These are phyloP conservation scores for Zoanthus solanderi DNA, from an alignment of 92 coral and sea anemone species.

Conservation along the genomic window DNA sequence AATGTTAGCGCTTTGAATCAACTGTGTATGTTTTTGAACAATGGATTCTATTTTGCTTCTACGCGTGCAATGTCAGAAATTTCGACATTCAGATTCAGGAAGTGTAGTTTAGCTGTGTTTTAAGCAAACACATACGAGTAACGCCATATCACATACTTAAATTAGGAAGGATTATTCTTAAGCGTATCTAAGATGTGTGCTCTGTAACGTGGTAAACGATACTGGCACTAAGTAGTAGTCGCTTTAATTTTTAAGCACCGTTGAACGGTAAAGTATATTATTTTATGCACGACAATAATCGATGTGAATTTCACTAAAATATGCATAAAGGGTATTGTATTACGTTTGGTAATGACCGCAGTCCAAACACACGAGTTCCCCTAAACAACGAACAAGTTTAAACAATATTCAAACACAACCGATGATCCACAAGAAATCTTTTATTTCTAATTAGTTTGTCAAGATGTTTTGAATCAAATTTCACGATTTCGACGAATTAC, in stretches of 20 bases:
- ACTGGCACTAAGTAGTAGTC: background rate
- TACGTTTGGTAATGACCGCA: slow-evolving; percentile 40
- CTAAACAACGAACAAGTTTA: slow-evolving; percentile 83
- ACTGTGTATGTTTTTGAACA: slow-evolving; percentile 66
- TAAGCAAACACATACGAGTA: slow-evolving; percentile 63
- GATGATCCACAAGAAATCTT: slow-evolving; percentile 29
- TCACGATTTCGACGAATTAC: slow-evolving; percentile 24
- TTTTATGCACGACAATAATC: background rate
- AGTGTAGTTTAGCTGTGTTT: slow-evolving; percentile 51
- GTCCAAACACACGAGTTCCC: slow-evolving; percentile 77
- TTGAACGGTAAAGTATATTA: background rate
- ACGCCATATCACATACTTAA: slow-evolving; percentile 55
- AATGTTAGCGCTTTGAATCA: slow-evolving; percentile 78
- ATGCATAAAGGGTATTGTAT: slow-evolving; percentile 9
- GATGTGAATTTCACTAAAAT: background rate
- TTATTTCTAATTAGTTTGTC: slow-evolving; percentile 43
- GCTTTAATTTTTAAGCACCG: background rate
- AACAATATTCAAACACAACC: slow-evolving; percentile 24
- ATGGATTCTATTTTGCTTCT: slow-evolving; percentile 60
- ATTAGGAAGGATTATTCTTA: slow-evolving; percentile 55
- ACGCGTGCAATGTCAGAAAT: slow-evolving; percentile 60
- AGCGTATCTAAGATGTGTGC: slow-evolving; percentile 40
- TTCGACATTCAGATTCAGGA: slow-evolving; percentile 51
- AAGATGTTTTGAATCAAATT: slow-evolving; percentile 49
- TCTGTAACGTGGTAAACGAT: slow-evolving; percentile 33